Base-by-base conservation (phyloP, 2,113 vertebrate genomes). In the Thunnus maccoyii region DNA sequence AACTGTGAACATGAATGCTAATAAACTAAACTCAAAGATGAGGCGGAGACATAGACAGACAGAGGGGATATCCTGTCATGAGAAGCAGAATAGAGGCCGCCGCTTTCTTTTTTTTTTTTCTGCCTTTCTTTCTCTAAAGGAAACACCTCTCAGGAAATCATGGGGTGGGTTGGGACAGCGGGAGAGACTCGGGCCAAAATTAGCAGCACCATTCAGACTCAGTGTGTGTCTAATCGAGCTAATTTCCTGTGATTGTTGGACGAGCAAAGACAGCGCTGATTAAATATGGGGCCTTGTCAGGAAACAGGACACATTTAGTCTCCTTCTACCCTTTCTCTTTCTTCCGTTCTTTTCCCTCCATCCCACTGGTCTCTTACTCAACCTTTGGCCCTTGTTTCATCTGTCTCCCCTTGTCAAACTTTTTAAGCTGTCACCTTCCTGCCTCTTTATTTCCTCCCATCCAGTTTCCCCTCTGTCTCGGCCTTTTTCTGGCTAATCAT, bases 171-270 rank as follows among this genome's bases (percentile, higher is more conserved):
- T 79, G 72, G 83, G 86, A 77, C 82, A 89, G 88, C 48, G 30
- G 55, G 68, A 76, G 78, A 89, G 78, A 84, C 77, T 85, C 57
- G n/a, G 81, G 86, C 85, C 94, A 93, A 91, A 94, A 89, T 95
- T 92, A 95, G 89, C 88, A 84, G 80, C 78, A 85, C 85, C 57
- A 61, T 69, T 76, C 76, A 84, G 83, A 32, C 81, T 88, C 67
- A 66, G 82, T 87, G 86, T 80, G 85, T 71, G 80, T 91, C 73
- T 87, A 83, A 90, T 85, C 69, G 67, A 66, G 91, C 90, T 90
- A 82, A 94, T 95, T 94, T 95, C 95, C 95, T 93, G 89, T 27
- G 70, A 95, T 95, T 95, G 95, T 95, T 93, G 81, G 87, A 76
- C 68, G 52, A 86, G 84, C 79, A 85, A 69, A 91, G 91, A 94